Percentiles rank a stretch among this genome's conserved stretches.
These are phyloP conservation scores for Sinocyclocheilus grahami DNA, from an alignment of 2,113 vertebrate species.

Conservation along the genomic window DNA sequence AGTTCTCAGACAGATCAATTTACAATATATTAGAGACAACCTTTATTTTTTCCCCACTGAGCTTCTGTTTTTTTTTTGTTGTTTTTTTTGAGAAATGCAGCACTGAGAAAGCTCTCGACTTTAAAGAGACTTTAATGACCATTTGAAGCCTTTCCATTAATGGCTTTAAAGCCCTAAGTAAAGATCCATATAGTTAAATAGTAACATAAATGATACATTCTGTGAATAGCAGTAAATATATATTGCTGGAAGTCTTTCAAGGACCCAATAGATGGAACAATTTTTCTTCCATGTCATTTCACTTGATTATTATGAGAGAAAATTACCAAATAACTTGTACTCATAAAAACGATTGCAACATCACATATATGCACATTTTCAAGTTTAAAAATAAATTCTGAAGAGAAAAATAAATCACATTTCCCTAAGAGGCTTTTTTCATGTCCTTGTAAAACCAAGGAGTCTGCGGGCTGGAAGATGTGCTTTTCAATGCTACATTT, in stretches of 20 bases:
- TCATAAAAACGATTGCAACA: neutral
- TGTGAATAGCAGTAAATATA: neutral
- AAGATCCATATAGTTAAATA: conserved; percentile 24
- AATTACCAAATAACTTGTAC: neutral
- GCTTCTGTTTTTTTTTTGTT: neutral
- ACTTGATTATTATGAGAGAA: neutral
- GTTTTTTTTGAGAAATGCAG: neutral
- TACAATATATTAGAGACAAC: neutral
- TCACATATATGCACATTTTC: neutral
- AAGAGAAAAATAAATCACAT: neutral
- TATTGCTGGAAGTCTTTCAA: neutral
- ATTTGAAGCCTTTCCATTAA: neutral
- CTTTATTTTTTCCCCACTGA: neutral
- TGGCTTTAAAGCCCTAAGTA: conserved; percentile 17
- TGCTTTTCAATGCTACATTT: neutral
- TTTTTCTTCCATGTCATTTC: neutral
- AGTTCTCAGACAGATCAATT: neutral
- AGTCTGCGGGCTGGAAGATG: neutral
- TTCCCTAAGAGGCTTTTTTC: neutral
- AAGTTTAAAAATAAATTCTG: neutral
- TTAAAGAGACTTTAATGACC: neutral
- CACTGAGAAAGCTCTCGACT: neutral
- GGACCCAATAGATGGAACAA: neutral
- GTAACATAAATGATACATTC: conserved; percentile 7
- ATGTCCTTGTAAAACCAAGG: neutral